phyloP scores from a whole-genome alignment of 2,797 vertebrate species.

The Rhinella marina region DNA sequence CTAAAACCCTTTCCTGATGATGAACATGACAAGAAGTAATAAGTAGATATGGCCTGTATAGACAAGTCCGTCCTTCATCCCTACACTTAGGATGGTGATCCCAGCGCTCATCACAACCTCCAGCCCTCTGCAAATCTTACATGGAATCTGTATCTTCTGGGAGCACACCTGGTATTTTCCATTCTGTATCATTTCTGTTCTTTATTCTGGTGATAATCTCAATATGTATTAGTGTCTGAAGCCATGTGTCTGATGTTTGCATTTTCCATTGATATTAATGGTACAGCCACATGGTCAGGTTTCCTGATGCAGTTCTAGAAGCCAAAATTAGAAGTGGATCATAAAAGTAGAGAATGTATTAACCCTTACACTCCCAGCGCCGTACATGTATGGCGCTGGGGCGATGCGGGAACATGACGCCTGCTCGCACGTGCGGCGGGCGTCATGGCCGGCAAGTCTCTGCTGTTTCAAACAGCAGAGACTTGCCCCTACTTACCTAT shows the following conservation, averaged over 20 bases:
- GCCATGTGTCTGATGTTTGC: neutral
- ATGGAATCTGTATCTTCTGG: neutral
- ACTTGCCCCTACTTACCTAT: too few relatives aligned
- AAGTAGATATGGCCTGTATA: neutral
- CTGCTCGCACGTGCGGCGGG: too few relatives aligned
- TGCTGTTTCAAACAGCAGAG: too few relatives aligned
- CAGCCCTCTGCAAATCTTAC: neutral
- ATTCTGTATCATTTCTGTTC: neutral
- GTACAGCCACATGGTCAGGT: neutral
- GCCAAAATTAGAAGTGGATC: too few relatives aligned
- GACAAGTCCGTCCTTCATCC: neutral
- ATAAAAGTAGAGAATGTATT: too few relatives aligned
- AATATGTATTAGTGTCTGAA: neutral
- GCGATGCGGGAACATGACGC: too few relatives aligned
- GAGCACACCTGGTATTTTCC: neutral
- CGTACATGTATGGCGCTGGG: too few relatives aligned
- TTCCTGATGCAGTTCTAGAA: too few relatives aligned
- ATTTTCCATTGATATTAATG: neutral
- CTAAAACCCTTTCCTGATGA: neutral
- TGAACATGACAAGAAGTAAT: conserved; percentile 10
- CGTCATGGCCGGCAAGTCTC: too few relatives aligned
- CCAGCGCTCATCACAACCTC: neutral
- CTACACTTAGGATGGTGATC: neutral
- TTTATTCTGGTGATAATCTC: neutral
- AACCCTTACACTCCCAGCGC: too few relatives aligned